Conservation (phyloP, 2,888 invertebrate genomes). For the Isotomurus palustris region DNA sequence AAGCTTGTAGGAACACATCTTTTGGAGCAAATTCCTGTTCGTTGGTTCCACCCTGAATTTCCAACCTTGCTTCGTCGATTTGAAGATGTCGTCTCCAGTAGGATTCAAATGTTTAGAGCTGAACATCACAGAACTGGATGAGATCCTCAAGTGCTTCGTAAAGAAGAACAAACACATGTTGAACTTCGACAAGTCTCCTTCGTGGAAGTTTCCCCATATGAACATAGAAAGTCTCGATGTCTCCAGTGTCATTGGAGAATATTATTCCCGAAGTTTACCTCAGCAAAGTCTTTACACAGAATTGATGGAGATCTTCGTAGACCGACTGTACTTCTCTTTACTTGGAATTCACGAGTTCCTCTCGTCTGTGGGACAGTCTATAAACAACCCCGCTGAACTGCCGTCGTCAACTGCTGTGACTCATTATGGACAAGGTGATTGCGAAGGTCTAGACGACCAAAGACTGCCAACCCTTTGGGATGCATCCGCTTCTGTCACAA, state of each 20-base stretch:
- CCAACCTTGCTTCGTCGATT: not conserved
- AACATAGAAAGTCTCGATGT: conserved; percentile 27
- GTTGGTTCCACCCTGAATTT: not conserved
- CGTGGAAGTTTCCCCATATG: conserved; percentile 36
- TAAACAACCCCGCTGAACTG: not conserved
- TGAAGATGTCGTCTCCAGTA: conserved; percentile 5
- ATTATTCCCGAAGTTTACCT: conserved; percentile 12
- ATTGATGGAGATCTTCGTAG: conserved; percentile 27
- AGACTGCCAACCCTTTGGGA: no score
- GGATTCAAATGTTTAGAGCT: conserved; percentile 30
- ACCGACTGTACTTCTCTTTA: conserved; percentile 31
- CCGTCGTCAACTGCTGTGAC: not conserved
- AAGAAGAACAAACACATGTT: conserved; percentile 3
- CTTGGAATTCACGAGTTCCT: conserved; percentile 16
- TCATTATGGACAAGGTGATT: not conserved
- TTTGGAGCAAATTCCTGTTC: no score
- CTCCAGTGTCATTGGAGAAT: conserved; percentile 15
- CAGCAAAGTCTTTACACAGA: conserved; percentile 24
- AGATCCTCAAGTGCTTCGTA: conserved; percentile 20
- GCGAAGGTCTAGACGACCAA: no score
- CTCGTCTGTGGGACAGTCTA: not conserved
- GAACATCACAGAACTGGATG: conserved; percentile 26
- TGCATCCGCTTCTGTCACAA: no score
- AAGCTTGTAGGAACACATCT: no score
- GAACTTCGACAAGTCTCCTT: conserved; percentile 15